phyloP scores from a whole-genome alignment of 1,140 invertebrate species.

The Bombus sylvicola region DNA sequence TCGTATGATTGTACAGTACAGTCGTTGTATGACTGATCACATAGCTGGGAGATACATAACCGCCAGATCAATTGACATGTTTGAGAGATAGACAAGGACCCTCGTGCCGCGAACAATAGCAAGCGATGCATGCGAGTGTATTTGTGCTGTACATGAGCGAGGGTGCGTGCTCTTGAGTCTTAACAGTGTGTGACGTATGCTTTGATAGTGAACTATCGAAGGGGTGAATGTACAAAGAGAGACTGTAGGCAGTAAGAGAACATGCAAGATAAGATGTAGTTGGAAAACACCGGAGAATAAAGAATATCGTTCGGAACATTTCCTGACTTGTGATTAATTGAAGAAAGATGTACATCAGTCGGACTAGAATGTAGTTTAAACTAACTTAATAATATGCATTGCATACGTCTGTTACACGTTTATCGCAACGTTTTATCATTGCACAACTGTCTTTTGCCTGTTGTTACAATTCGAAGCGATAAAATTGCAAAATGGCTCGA shows the following conservation, averaged over 20 bases:
- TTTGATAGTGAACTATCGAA: slow-evolving; percentile 14
- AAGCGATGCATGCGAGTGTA: background rate
- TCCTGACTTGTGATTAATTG: background rate
- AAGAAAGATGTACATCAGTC: background rate
- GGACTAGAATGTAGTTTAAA: background rate
- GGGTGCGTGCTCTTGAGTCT: slow-evolving; percentile 8
- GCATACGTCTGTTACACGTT: background rate
- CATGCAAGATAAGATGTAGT: background rate
- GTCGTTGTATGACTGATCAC: background rate
- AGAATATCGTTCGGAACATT: background rate
- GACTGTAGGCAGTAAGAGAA: background rate
- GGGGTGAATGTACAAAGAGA: background rate
- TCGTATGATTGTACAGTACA: no score
- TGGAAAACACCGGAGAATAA: background rate
- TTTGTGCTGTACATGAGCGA: background rate
- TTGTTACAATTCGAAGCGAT: background rate
- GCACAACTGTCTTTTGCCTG: background rate
- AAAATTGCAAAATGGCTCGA: background rate
- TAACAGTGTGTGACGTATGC: slow-evolving; percentile 2
- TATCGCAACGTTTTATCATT: background rate
- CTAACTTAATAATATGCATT: background rate
- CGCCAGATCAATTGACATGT: background rate
- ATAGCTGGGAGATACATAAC: background rate
- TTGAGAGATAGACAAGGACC: background rate
- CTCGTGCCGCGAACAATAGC: background rate